Base-by-base conservation (phyloP, 1,140 invertebrate species). In the Caenorhabditis briggsae region DNA sequence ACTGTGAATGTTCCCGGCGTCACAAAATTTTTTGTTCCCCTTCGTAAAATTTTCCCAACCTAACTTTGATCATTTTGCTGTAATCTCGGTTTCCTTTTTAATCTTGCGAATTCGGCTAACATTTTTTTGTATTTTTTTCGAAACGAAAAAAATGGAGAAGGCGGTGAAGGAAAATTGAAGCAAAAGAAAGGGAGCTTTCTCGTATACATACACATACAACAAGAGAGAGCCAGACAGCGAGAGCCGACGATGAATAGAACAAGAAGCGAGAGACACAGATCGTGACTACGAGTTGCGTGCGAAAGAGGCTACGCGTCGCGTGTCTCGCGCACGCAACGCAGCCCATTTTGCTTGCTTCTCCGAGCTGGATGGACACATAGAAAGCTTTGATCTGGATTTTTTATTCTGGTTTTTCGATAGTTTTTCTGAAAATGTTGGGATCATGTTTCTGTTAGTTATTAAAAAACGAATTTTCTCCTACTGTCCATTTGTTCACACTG, bases 221-320 rank as follows among this genome's bases (percentile, higher is more conserved):
- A 78, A 7, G 9, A 78, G 70, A 25, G 70, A 78, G 70, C 70
- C 70, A 78, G 70, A 50, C 70, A 14, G 23, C 70, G 43, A 78
- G 70, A 78, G 70, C n/a, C 70, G 7, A 23, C 46, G 46, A 23
- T n/a, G n/a, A n/a, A 78, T n/a, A 50, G 23, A 78, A 48, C 12
- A 23, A 50, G 70, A 23, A 25, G 70, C 16, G 33, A 70, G 46
- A 78, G 46, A 78, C 70, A 41, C n/a, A 78, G 70, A 78, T 78
- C 43, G 46, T 16, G 43, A 78, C 70, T 78, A 78, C 70, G 70
- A 78, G 70, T 78, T 78, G 70, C 70, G 70, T 78, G 70, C 70
- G 70, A 78, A 78, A 78, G 70, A 78, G 70, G 20, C 70, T 18
- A 78, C 43, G 70, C 70, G 70, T 48, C 70, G 70, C 70, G 70